These are phyloP conservation scores for Lateolabrax maculatus DNA, from an alignment of 2,797 vertebrate species.

Conservation along the genomic window DNA sequence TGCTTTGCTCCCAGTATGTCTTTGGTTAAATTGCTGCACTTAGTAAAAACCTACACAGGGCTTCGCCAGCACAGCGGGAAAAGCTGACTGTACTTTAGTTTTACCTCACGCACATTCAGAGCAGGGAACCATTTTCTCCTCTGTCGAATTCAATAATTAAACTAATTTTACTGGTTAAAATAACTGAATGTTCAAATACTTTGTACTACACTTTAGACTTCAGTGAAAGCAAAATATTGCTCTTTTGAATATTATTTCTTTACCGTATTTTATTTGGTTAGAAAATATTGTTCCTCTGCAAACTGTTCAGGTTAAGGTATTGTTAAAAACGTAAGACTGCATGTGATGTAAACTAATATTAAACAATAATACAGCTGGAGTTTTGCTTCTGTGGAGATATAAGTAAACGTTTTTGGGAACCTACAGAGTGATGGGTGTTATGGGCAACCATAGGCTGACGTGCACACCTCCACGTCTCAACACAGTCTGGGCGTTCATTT, in stretches of 20 bases:
- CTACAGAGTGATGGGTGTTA: too few relatives aligned
- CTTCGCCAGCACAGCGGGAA: neutral
- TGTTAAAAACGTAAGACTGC: neutral
- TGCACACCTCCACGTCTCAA: too few relatives aligned
- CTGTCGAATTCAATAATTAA: neutral
- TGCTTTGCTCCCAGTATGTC: slow-evolving; percentile 11
- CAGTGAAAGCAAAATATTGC: neutral
- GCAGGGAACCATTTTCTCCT: neutral
- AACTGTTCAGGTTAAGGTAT: neutral
- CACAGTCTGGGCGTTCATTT: too few relatives aligned
- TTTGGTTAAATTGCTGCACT: slow-evolving; percentile 38
- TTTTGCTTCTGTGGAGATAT: too few relatives aligned
- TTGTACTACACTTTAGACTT: neutral
- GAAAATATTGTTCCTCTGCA: too few relatives aligned
- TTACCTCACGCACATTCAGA: slow-evolving; percentile 5
- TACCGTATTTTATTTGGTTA: neutral
- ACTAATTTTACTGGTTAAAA: neutral
- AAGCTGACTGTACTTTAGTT: neutral
- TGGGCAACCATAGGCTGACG: too few relatives aligned
- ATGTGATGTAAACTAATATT: neutral
- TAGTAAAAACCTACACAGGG: slow-evolving; percentile 20
- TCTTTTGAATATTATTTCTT: neutral
- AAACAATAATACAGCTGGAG: too few relatives aligned
- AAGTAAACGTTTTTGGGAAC: too few relatives aligned
- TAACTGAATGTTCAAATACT: neutral